phyloP scores from a whole-genome alignment of 2,888 invertebrate genomes.

The Cotesia congregata region DNA sequence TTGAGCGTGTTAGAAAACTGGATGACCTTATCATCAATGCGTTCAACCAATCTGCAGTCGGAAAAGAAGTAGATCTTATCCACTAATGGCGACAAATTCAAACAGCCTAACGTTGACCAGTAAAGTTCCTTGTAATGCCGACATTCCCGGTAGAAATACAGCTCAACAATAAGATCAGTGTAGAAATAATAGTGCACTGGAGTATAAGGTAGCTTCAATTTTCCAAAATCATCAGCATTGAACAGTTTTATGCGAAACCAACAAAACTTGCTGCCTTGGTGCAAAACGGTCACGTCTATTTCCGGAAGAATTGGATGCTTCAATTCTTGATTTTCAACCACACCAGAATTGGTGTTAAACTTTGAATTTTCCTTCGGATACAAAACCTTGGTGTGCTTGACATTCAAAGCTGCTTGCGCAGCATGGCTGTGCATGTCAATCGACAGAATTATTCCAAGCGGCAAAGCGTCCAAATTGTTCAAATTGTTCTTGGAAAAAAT shows the following conservation, averaged over 20 bases:
- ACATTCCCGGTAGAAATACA: neutral
- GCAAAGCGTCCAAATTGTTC: neutral
- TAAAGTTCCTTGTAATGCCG: constrained; percentile 8
- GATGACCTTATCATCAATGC: neutral
- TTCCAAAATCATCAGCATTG: neutral
- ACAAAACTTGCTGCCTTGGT: constrained; percentile 1
- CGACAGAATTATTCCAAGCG: neutral
- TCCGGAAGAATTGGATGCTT: constrained; percentile 7
- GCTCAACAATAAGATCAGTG: neutral
- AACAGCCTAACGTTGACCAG: neutral
- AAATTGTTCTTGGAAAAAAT: constrained; percentile 4
- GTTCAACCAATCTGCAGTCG: constrained; percentile 6
- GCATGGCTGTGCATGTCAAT: constrained; percentile 15
- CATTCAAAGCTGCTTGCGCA: constrained; percentile 7
- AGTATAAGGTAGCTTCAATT: neutral
- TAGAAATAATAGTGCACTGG: constrained; percentile 7
- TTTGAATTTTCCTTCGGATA: neutral
- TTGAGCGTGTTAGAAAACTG: constrained; percentile 6
- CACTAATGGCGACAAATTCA: neutral
- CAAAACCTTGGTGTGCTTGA: neutral
- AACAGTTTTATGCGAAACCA: constrained; percentile 9
- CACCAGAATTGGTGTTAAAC: neutral
- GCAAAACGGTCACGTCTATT: constrained; percentile 3
- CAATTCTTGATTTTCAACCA: neutral
- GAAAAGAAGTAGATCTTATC: constrained; percentile 3